phyloP scores from a whole-genome alignment of 2,888 invertebrate species.

The Dasysyrphus tricinctus region DNA sequence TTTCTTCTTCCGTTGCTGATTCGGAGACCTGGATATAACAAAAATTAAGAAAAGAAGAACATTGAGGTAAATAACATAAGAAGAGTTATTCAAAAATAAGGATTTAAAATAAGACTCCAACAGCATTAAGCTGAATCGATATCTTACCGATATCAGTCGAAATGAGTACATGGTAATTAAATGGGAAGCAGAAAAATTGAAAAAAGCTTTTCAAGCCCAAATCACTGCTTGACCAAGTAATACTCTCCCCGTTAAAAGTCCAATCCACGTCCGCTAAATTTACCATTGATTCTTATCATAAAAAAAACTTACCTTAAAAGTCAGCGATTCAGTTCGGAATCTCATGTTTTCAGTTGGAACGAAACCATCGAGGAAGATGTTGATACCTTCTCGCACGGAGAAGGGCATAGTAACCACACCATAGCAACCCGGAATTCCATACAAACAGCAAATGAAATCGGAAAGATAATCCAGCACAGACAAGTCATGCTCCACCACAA shows the following conservation, averaged over 20 bases:
- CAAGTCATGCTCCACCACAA: conserved; percentile 99
- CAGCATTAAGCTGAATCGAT: too few relatives aligned
- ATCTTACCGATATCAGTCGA: too few relatives aligned
- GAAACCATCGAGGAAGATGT: conserved; percentile 99
- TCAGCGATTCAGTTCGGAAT: conserved; percentile 97
- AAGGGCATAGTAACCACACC: conserved; percentile 99
- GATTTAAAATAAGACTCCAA: too few relatives aligned
- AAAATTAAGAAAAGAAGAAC: neutral
- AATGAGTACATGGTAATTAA: too few relatives aligned
- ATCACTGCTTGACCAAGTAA: too few relatives aligned
- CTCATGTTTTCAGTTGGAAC: conserved; percentile 99
- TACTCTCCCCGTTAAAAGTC: too few relatives aligned
- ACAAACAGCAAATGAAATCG: conserved; percentile 99
- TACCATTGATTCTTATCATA: too few relatives aligned
- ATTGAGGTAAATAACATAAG: too few relatives aligned
- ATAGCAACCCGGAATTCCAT: conserved; percentile 99
- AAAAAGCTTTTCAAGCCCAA: too few relatives aligned
- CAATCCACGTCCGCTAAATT: too few relatives aligned
- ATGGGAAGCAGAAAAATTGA: too few relatives aligned
- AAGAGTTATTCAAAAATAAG: too few relatives aligned
- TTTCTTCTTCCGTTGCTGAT: conserved; percentile 98
- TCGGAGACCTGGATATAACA: conserved; percentile 89
- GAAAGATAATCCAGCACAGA: conserved; percentile 99
- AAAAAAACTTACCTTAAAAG: conserved; percentile 89
- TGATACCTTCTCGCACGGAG: conserved; percentile 99